Evolutionary conservation across 2,113 vertebrate genomes (phyloP).

Genomic region (Aix galericulata): DNA sequence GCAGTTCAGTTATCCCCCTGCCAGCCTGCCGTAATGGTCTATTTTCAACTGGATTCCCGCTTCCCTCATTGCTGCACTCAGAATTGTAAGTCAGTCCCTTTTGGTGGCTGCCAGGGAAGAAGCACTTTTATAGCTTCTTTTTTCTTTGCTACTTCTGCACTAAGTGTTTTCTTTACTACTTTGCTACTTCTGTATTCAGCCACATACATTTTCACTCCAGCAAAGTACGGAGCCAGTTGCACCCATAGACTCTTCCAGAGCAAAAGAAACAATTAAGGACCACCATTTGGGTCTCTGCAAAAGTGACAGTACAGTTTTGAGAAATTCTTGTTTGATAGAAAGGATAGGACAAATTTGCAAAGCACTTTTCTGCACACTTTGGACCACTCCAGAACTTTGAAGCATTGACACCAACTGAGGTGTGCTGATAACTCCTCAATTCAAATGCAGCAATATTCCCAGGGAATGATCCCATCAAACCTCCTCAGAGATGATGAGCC

Average conservation of each 20-base stretch:
- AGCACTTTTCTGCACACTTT: neutral
- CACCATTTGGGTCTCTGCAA: neutral
- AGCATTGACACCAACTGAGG: neutral
- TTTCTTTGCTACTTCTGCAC: constrained; percentile 2
- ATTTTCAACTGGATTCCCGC: neutral
- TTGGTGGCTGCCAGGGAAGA: neutral
- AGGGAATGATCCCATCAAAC: neutral
- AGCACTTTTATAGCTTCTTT: constrained; percentile 17
- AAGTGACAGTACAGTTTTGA: neutral
- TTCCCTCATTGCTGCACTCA: neutral
- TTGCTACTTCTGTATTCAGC: neutral
- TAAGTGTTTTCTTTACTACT: neutral
- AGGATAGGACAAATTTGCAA: neutral
- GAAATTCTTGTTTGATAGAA: neutral
- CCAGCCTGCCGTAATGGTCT: neutral
- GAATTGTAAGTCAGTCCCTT: neutral
- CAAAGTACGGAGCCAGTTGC: neutral
- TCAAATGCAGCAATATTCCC: neutral
- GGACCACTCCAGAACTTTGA: neutral
- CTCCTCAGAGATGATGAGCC: neutral
- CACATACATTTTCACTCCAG: neutral
- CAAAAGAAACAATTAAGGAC: neutral
- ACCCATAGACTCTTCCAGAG: neutral
- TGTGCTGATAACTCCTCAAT: neutral
- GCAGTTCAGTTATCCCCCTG: neutral